Base-by-base conservation (phyloP, 2,797 vertebrate genomes). In the Sparidentex hasta region DNA sequence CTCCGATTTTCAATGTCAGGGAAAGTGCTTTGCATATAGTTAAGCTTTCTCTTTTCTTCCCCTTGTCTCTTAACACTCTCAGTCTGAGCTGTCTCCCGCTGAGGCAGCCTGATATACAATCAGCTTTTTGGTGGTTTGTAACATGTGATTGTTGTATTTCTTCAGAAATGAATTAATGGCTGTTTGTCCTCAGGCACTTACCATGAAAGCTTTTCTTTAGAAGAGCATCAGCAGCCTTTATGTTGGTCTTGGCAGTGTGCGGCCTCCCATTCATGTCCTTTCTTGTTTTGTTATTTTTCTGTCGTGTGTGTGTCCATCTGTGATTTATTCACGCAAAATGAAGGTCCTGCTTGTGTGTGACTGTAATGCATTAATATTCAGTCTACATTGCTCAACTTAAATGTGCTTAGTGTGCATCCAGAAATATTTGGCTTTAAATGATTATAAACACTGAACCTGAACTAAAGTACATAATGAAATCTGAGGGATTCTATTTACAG, bases 131-230 rank as follows among this genome's bases (percentile, higher is more conserved):
- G 2, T 64, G 20, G 27, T 67, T 59, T 68, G 18, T 51, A 33
- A 52, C 25, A 14, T 67, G 7, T 4, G 6, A 20, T 13, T 25
- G n/a, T 51, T 52, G 61, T 41, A 68, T 54, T 29, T 20, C n/a
- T 13, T 65, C n/a, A 62, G 58, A 72, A 73, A 57, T 75, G 25
- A 81, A 71, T 67, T 65, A 59, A 50, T 47, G 59, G 27, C 11
- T 20, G 56, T 76, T 81, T 81, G 72, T 81, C 62, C 51, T 66
- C 1, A 23, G 65, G 61, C 57, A 74, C 57, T 80, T 67, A 77
- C 3, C 58, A 48, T 81, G 67, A 81, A 85, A 84, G 59, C 66
- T 56, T 82, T 82, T 83, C 78, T 70, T 3, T 78, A 46, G 70
- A 78, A 52, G 59, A 48, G 7, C 72, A 56, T 76, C 75, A 74